Conservation (phyloP, 2,888 invertebrate genomes). For the Lacanobia wlatinum region DNA sequence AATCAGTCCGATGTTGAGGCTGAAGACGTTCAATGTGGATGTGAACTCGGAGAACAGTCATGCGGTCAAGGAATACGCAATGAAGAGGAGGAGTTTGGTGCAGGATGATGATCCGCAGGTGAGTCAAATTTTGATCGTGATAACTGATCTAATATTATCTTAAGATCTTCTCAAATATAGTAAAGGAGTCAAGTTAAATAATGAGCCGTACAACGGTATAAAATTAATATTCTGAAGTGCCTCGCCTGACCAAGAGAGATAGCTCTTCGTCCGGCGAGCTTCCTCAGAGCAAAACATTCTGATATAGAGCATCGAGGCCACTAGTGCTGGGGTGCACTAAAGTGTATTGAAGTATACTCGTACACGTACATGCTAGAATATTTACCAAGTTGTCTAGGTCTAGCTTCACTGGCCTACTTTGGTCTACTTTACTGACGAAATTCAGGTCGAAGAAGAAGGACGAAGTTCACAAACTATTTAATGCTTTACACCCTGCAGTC, state of each 20-base stretch:
- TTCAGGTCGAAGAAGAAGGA: conserved; percentile 2
- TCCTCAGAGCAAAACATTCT: neutral
- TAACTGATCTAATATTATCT: too few relatives aligned
- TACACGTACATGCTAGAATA: conserved; percentile 18
- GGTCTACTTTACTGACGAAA: neutral
- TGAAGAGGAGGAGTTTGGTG: conserved; percentile 83
- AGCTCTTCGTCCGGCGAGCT: neutral
- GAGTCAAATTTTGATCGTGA: too few relatives aligned
- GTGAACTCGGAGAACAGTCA: conserved; percentile 83
- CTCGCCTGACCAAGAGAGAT: neutral
- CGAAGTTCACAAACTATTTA: neutral
- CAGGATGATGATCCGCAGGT: conserved; percentile 87
- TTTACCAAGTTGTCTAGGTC: conserved; percentile 4
- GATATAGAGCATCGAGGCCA: neutral
- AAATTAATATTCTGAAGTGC: neutral
- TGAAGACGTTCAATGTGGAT: conserved; percentile 88
- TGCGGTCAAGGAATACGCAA: conserved; percentile 81
- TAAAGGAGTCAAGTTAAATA: neutral
- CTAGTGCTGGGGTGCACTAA: conserved; percentile 18
- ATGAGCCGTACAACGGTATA: neutral
- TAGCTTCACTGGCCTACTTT: neutral
- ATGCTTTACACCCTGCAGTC: neutral
- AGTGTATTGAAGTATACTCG: neutral
- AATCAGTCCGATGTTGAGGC: conserved; percentile 82
- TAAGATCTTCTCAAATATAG: rapidly evolving